These are phyloP conservation scores for Arenaria interpres DNA, from an alignment of 2,113 vertebrate genomes.

Conservation along the genomic window DNA sequence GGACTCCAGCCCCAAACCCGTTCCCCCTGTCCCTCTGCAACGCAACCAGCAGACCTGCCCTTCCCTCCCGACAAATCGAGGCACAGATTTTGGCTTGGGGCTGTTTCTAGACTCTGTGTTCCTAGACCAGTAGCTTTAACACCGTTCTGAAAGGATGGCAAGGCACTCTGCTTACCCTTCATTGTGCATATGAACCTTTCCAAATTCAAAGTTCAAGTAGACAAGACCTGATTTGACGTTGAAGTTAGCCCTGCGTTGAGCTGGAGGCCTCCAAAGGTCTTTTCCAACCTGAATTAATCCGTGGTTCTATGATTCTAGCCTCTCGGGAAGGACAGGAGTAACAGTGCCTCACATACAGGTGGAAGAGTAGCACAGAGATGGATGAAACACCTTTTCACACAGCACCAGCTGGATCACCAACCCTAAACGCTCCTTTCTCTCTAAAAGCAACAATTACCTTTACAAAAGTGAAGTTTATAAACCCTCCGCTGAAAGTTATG, in stretches of 20 bases:
- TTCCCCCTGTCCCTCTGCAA: neutral
- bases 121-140: neutral
- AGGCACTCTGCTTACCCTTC: neutral
- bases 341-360: neutral
- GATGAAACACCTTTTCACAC: neutral
- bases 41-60: neutral
- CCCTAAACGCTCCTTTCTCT: neutral
- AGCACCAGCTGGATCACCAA: neutral
- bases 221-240: neutral
- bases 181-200: neutral
- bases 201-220: neutral
- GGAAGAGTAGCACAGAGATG: neutral
- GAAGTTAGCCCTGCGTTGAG: neutral
- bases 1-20: neutral
- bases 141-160: neutral
- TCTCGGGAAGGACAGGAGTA: neutral
- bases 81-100: neutral
- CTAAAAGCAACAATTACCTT: conserved; percentile 77
- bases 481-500: conserved; percentile 76
- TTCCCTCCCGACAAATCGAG: neutral
- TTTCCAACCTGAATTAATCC: neutral
- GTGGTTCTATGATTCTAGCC: neutral
- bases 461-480: conserved; percentile 80
- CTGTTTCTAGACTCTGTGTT: neutral
- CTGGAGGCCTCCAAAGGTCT: neutral